Evolutionary conservation across 53 echinoderm and acorn worm genomes (phyloP).

Genomic region (Paracentrotus lividus): DNA sequence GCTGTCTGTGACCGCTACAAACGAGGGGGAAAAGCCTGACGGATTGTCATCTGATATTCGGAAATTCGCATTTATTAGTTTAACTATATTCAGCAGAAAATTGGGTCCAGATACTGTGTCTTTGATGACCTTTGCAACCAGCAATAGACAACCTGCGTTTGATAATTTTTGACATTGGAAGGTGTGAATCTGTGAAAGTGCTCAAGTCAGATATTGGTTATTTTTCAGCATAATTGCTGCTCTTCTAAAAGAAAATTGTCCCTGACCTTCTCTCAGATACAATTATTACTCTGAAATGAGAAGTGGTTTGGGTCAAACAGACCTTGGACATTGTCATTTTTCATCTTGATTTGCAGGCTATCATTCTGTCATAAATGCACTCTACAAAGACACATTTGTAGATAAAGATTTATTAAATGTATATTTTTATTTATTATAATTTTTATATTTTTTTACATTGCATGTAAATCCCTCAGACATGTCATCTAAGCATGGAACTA

Average conservation of each 20-base stretch:
- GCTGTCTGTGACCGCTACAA: conserved; percentile 31
- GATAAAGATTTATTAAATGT: too few species aligned
- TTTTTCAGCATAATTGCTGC: conserved; percentile 5
- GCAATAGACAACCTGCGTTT: neutral
- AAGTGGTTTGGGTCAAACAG: neutral
- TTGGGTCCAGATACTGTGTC: conserved; percentile 54
- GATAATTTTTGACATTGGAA: conserved; percentile 7
- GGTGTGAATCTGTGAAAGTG: conserved; percentile 28
- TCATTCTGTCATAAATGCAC: neutral
- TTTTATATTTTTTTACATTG: too few species aligned
- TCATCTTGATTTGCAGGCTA: too few species aligned
- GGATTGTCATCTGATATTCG: conserved; percentile 60
- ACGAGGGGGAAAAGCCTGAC: conserved; percentile 47
- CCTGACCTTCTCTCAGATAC: conserved; percentile 13
- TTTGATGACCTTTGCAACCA: conserved; percentile 28
- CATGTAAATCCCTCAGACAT: too few species aligned
- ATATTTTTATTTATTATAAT: too few species aligned
- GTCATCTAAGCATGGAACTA: too few species aligned
- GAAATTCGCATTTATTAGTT: conserved; percentile 61
- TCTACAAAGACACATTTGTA: too few species aligned
- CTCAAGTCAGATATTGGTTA: conserved; percentile 21
- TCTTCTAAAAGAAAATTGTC: neutral
- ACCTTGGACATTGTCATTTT: neutral
- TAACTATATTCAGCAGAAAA: conserved; percentile 50
- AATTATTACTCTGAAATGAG: neutral